Conservation (phyloP, 1,140 invertebrate species). For the Coenobita brevimanus region DNA sequence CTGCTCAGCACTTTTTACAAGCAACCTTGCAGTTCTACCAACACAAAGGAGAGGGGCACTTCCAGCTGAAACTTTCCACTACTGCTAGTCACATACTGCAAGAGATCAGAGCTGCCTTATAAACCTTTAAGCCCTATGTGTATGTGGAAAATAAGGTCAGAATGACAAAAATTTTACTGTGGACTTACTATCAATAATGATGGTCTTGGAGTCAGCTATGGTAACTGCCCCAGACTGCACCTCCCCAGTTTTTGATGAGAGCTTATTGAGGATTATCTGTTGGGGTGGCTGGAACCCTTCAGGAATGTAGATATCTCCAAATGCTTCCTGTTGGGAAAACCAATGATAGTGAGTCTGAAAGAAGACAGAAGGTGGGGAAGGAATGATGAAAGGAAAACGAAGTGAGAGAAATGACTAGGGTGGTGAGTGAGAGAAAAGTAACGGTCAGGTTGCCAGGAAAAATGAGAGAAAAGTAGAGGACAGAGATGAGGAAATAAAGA, state of each 20-base stretch:
- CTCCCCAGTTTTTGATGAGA: constrained; percentile 81
- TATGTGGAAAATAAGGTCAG: too few relatives aligned
- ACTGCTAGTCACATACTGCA: too few relatives aligned
- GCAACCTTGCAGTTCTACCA: too few relatives aligned
- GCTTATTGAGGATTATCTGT: constrained; percentile 81
- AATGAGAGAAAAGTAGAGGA: not conserved
- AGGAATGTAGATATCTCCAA: constrained; percentile 92
- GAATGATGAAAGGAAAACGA: too few relatives aligned
- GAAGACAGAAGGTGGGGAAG: not conserved
- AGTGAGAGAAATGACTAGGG: not conserved
- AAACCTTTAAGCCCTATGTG: too few relatives aligned
- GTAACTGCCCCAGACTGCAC: constrained; percentile 83
- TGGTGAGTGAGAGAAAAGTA: not conserved
- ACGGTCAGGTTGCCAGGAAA: not conserved
- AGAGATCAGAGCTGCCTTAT: too few relatives aligned
- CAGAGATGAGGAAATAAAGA: not conserved
- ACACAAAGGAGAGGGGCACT: too few relatives aligned
- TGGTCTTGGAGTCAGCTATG: constrained; percentile 87
- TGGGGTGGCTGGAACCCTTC: constrained; percentile 93
- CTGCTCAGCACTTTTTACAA: too few relatives aligned
- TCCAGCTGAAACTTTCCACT: too few relatives aligned
- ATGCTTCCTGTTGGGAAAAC: constrained; percentile 80
- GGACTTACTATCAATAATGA: constrained; percentile 77
- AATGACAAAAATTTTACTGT: too few relatives aligned
- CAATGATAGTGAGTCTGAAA: not conserved